These are phyloP conservation scores for Diachasmimorpha longicaudata DNA, from an alignment of 1,140 invertebrate genomes.

Conservation along the genomic window DNA sequence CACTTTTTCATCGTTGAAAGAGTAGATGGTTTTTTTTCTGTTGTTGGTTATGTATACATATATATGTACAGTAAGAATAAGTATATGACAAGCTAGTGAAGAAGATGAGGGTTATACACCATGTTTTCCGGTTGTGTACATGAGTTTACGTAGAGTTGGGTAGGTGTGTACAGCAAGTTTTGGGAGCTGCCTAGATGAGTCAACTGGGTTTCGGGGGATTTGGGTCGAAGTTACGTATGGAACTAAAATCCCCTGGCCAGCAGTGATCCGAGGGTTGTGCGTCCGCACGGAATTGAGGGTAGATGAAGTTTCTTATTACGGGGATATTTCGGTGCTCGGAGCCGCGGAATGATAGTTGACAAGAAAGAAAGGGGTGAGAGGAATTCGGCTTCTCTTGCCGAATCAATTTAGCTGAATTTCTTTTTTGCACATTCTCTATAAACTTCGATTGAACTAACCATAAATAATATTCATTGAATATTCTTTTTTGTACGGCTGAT, in stretches of 20 bases:
- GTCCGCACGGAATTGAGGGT: constrained; percentile 19
- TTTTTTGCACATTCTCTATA: too few species aligned
- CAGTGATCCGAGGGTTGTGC: constrained; percentile 9
- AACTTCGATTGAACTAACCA: too few species aligned
- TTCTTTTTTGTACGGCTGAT: too few species aligned
- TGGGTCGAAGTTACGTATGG: constrained; percentile 27
- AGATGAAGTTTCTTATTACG: constrained; percentile 23
- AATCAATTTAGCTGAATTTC: too few species aligned
- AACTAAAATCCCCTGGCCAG: constrained; percentile 22
- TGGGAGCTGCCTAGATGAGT: neutral
- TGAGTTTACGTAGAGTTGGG: neutral
- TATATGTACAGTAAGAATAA: neutral
- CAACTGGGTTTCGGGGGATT: constrained; percentile 30
- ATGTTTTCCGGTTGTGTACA: constrained; percentile 5
- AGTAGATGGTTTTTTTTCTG: neutral
- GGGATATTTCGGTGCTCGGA: neutral
- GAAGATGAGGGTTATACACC: neutral
- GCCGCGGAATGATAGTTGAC: neutral
- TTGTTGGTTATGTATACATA: neutral
- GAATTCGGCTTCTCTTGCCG: too few species aligned
- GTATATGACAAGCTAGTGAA: neutral
- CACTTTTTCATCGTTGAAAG: neutral
- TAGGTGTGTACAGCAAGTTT: neutral
- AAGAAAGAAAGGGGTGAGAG: too few species aligned
- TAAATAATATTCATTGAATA: too few species aligned